phyloP scores from a whole-genome alignment of 2,888 invertebrate genomes.

The Xanthia icteritia region DNA sequence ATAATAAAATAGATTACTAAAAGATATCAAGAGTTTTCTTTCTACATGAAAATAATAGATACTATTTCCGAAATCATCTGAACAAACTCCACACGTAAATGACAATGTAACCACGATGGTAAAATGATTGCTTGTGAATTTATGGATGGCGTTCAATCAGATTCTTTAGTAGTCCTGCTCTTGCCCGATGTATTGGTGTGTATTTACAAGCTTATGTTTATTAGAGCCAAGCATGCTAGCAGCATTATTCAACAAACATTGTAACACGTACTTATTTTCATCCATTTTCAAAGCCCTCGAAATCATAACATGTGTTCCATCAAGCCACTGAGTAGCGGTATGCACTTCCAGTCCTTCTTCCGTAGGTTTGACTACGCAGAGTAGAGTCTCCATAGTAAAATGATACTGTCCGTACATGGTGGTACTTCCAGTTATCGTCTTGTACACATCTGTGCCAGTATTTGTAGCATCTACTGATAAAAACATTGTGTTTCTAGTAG shows the following conservation, averaged over 20 bases:
- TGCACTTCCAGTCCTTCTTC: conserved; percentile 93
- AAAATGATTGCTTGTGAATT: conserved; percentile 5
- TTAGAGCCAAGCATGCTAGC: too few species aligned
- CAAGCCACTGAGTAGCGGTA: conserved; percentile 91
- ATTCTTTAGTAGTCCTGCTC: too few species aligned
- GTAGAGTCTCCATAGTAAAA: conserved; percentile 93
- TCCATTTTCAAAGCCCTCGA: conserved; percentile 87
- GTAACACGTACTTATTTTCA: conserved; percentile 76
- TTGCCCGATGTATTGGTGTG: not conserved
- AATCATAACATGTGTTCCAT: conserved; percentile 88
- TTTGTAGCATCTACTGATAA: conserved; percentile 46
- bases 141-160: not conserved
- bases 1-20: not conserved
- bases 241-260: not conserved
- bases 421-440: conserved; percentile 77
- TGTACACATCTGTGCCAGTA: conserved; percentile 53
- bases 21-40: not conserved
- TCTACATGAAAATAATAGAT: too few species aligned
- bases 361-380: conserved; percentile 91
- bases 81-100: not conserved
- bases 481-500: conserved; percentile 36
- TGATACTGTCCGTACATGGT: conserved; percentile 92
- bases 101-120: not conserved
- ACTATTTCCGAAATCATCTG: not conserved
- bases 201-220: not conserved